Base-by-base conservation (phyloP, 2,113 vertebrate genomes). In the Bujurquina vittata region DNA sequence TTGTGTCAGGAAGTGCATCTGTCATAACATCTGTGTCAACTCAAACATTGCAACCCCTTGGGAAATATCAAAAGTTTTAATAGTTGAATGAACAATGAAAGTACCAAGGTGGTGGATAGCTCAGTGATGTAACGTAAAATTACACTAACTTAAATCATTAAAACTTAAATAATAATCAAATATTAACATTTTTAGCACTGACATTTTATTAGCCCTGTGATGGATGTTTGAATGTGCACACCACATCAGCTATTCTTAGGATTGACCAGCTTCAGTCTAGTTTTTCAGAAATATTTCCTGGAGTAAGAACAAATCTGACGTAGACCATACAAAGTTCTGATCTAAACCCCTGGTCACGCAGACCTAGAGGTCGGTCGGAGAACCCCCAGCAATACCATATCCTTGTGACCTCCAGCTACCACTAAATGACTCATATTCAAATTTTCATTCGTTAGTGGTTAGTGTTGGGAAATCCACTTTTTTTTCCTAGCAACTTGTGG, bases 141-240 rank as follows among this genome's bases (percentile, higher is more conserved):
- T 10, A 67, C 17, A 14, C 8, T 22, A 67, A 18, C 40, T 67
- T 67, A 67, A 46, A 46, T 67, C 22, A 67, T 26, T 46, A 69
- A 49, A 46, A 67, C 40, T 49, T 67, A 49, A 67, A 49, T 67
- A 67, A 29, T 23, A 69, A 26, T 67, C 22, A 46, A 7, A 0
- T 0, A 29, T 67, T 67, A 26, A 46, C 62, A 46, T 29, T 67
- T 49, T 67, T 67, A 67, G 22, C 40, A 67, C 63, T 18, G 40
- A 67, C 15, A 67, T 49, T 46, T 43, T 67, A 46, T 26, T 26
- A 67, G 37, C 37, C 22, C 40, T 67, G 40, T 46, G 63, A 67
- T 65, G 62, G 62, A 65, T 65, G 37, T 7, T 65, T 43, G 37
- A 65, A 65, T 43, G 62, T 65, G 37, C 12, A 65, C 62, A 43